These are phyloP conservation scores for Resseliella maxima DNA, from an alignment of 2,888 invertebrate species.

Conservation along the genomic window DNA sequence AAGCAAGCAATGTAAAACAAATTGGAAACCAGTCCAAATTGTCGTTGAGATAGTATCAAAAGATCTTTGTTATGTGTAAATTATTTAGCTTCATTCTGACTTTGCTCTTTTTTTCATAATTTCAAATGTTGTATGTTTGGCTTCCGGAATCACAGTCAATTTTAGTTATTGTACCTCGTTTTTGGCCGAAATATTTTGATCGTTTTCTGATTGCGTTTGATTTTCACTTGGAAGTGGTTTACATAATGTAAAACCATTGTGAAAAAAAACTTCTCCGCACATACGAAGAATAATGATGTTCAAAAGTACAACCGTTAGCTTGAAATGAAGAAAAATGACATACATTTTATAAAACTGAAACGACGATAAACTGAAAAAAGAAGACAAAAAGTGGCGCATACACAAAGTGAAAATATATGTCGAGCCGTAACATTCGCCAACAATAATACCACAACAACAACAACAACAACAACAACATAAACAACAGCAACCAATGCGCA, in stretches of 20 bases:
- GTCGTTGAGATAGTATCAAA: slow-evolving; percentile 44
- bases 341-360: background rate
- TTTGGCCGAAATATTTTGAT: slow-evolving; percentile 18
- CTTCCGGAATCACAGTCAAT: background rate
- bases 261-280: background rate
- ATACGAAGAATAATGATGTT: slow-evolving; percentile 8
- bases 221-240: slow-evolving; percentile 3
- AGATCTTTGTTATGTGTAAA: slow-evolving; percentile 31
- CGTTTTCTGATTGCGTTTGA: slow-evolving; percentile 9
- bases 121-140: background rate
- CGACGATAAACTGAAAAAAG: background rate
- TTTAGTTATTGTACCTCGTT: background rate
- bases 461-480: no score
- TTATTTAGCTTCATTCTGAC: background rate
- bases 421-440: background rate
- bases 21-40: slow-evolving; percentile 18
- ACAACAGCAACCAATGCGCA: background rate
- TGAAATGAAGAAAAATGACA: slow-evolving; percentile 8
- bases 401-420: background rate
- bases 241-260: background rate
- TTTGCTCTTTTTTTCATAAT: background rate
- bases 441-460: no score
- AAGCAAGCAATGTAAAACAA: no score
- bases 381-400: slow-evolving; percentile 9
- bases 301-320: background rate